Percentiles rank a stretch among this genome's conserved stretches.
phyloP scores from a whole-genome alignment of 2,888 invertebrate genomes.

The Acanthosepion pharaonis region DNA sequence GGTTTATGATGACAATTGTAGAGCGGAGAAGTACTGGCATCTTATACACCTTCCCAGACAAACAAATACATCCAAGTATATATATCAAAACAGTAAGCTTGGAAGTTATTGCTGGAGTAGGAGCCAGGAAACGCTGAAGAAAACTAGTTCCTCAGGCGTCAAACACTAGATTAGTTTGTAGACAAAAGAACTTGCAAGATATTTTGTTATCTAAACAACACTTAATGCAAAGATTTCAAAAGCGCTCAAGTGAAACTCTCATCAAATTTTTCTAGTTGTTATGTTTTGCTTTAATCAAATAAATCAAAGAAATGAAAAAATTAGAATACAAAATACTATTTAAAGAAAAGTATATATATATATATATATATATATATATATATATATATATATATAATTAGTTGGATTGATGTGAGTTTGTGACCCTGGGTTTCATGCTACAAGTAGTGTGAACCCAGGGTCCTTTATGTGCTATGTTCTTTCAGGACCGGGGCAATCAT shows the following conservation, averaged over 20 bases:
- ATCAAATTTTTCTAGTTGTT: neutral
- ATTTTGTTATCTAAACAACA: neutral
- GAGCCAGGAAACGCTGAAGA: neutral
- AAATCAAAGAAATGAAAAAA: neutral
- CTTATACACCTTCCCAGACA: neutral
- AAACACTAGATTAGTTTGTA: neutral
- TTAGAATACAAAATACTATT: neutral
- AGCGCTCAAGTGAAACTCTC: neutral
- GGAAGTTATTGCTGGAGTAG: neutral
- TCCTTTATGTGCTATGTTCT: no score
- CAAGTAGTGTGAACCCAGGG: no score
- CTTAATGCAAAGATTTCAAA: neutral
- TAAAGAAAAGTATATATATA: neutral
- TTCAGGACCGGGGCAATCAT: neutral
- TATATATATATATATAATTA: no score
- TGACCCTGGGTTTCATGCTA: no score
- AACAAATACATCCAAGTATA: neutral
- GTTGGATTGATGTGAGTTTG: no score
- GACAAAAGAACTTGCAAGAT: neutral
- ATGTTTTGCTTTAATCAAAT: neutral
- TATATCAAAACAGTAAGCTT: neutral
- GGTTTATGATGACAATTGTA: slow-evolving; percentile 11
- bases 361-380: neutral
- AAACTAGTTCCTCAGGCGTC: neutral
- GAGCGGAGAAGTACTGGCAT: neutral